phyloP scores from a whole-genome alignment of 1,140 invertebrate species.

The Vanessa atalanta region DNA sequence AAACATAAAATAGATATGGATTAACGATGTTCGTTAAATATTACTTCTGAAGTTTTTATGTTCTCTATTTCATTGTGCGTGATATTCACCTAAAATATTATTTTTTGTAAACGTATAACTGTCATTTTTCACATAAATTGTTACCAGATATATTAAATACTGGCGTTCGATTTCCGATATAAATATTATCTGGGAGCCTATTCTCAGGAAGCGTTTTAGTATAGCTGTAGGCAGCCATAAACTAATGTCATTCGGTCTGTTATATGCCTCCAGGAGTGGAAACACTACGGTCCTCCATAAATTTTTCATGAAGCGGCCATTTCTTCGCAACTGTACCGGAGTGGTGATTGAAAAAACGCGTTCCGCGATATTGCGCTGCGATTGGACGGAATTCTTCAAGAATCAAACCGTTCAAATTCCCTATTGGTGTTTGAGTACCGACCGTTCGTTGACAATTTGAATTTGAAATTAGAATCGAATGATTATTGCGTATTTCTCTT shows the following conservation, averaged over 20 bases:
- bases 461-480: conserved; percentile 46
- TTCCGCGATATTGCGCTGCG: conserved; percentile 57
- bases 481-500: conserved; percentile 18
- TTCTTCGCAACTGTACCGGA: conserved; percentile 44
- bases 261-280: conserved; percentile 59
- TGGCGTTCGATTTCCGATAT: conserved; percentile 21
- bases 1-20: conserved; percentile 5
- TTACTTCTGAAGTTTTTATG: conserved; percentile 1
- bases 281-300: conserved; percentile 54
- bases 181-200: conserved; percentile 35
- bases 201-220: conserved; percentile 57
- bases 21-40: conserved; percentile 9
- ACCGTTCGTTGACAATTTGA: conserved; percentile 36
- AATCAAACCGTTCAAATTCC: conserved; percentile 46
- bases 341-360: conserved; percentile 72
- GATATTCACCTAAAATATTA: neutral
- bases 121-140: neutral
- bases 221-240: conserved; percentile 57
- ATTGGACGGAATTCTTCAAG: conserved; percentile 45
- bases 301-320: conserved; percentile 76
- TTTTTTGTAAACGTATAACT: neutral
- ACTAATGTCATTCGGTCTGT: conserved; percentile 71
- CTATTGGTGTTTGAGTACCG: conserved; percentile 42
- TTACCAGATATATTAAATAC: neutral
- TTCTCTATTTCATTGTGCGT: neutral